A percentile compares a stretch with the other conserved stretches of the same genome.
phyloP scores from a whole-genome alignment of 2,113 vertebrate genomes.

The Tretioscincus oriximinensis region DNA sequence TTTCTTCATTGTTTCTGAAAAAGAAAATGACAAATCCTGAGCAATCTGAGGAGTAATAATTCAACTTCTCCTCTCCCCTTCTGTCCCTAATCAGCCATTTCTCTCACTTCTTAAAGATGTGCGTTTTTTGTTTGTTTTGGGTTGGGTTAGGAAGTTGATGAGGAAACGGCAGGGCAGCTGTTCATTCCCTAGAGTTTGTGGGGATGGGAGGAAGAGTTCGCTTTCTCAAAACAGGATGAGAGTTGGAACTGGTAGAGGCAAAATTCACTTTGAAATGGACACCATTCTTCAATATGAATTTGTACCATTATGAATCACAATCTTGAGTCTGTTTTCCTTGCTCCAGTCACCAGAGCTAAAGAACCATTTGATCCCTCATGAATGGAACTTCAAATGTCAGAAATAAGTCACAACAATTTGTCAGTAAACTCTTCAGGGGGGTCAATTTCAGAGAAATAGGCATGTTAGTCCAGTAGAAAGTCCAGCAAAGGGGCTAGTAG shows the following conservation, averaged over 20 bases:
- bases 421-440: background rate
- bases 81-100: too few relatives aligned
- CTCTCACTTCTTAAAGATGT: too few relatives aligned
- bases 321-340: background rate
- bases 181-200: too few relatives aligned
- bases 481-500: too few relatives aligned
- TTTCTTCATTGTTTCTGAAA: too few relatives aligned
- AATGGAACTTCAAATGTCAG: background rate
- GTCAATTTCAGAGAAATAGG: too few relatives aligned
- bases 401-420: background rate
- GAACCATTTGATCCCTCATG: background rate
- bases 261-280: background rate
- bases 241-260: background rate
- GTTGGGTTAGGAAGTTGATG: background rate
- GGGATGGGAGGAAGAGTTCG: background rate
- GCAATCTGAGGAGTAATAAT: too few relatives aligned
- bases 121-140: too few relatives aligned
- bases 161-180: background rate
- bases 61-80: too few relatives aligned
- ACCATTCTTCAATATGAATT: background rate
- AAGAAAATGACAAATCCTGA: too few relatives aligned
- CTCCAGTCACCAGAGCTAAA: background rate
- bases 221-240: background rate
- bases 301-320: background rate
- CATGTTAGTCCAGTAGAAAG: too few relatives aligned